A percentile compares a stretch with the other conserved stretches of the same genome.
Evolutionary conservation across 1,140 invertebrate species (phyloP).

Genomic region (Druon quercuslanigerum): DNA sequence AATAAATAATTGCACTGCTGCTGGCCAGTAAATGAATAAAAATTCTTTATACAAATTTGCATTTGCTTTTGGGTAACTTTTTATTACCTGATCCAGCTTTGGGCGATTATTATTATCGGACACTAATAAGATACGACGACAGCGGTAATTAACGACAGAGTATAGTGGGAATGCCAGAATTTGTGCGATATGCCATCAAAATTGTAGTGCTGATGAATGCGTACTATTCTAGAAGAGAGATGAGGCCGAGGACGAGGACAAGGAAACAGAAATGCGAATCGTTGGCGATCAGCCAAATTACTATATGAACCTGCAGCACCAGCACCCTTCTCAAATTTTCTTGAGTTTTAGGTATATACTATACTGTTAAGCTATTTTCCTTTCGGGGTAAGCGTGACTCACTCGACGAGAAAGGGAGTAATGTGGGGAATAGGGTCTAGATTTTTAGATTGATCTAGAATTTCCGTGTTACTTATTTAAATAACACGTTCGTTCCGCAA

Average conservation of each 20-base stretch:
- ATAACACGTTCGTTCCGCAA: too few species aligned
- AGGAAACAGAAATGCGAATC: constrained; percentile 10
- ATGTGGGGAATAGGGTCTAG: too few species aligned
- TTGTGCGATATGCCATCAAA: background rate
- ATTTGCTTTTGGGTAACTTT: too few species aligned
- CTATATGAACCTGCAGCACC: background rate
- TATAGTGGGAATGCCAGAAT: background rate
- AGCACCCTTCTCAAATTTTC: background rate
- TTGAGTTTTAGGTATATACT: background rate
- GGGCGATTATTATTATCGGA: background rate
- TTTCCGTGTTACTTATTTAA: too few species aligned
- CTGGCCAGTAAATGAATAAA: too few species aligned
- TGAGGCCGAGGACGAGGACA: constrained; percentile 16
- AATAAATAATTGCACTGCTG: too few species aligned
- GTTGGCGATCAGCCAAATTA: constrained; percentile 8
- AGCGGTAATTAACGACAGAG: background rate
- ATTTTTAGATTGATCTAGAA: too few species aligned
- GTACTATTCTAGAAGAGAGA: constrained; percentile 10
- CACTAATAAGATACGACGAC: constrained; percentile 10
- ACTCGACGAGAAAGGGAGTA: too few species aligned
- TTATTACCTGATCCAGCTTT: too few species aligned
- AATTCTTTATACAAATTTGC: too few species aligned
- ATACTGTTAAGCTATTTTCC: too few species aligned
- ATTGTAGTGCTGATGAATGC: constrained; percentile 14
- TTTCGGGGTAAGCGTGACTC: too few species aligned